A percentile compares a stretch with the other conserved stretches of the same genome.
Conservation (phyloP, 2,113 vertebrate genomes). For the Neofelis nebulosa region DNA sequence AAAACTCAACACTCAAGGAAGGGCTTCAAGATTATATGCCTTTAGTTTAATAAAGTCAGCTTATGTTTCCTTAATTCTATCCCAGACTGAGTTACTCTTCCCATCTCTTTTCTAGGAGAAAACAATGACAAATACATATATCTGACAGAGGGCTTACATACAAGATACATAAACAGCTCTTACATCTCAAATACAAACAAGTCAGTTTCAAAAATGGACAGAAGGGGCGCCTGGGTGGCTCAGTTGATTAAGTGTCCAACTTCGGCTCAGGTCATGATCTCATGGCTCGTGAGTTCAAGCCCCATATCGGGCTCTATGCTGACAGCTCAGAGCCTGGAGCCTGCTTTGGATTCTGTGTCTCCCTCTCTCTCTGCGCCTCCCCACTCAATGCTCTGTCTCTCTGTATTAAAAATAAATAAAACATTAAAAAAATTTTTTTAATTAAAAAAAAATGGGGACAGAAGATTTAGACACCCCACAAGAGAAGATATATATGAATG, state of each 20-base stretch:
- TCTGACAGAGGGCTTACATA: neutral
- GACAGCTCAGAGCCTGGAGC: too few species aligned
- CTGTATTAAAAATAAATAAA: too few species aligned
- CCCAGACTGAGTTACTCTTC: neutral
- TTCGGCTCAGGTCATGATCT: too few species aligned
- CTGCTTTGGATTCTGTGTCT: too few species aligned
- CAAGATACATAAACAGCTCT: neutral
- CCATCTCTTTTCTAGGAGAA: neutral
- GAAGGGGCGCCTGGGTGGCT: neutral
- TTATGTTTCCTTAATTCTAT: neutral
- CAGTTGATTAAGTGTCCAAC: too few species aligned
- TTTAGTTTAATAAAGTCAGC: neutral
- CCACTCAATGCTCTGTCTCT: too few species aligned
- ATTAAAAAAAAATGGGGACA: neutral
- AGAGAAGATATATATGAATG: neutral
- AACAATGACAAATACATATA: neutral
- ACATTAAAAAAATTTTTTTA: too few species aligned
- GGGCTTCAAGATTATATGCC: neutral
- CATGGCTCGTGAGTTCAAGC: too few species aligned
- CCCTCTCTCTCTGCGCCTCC: too few species aligned
- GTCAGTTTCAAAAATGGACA: neutral
- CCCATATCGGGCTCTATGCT: too few species aligned
- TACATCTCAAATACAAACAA: neutral
- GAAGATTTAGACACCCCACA: neutral
- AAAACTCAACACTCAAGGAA: constrained; percentile 13